Percentiles rank a stretch among this genome's conserved stretches.
Evolutionary conservation across 2,113 vertebrate species (phyloP).

Genomic region (Notechis scutatus): DNA sequence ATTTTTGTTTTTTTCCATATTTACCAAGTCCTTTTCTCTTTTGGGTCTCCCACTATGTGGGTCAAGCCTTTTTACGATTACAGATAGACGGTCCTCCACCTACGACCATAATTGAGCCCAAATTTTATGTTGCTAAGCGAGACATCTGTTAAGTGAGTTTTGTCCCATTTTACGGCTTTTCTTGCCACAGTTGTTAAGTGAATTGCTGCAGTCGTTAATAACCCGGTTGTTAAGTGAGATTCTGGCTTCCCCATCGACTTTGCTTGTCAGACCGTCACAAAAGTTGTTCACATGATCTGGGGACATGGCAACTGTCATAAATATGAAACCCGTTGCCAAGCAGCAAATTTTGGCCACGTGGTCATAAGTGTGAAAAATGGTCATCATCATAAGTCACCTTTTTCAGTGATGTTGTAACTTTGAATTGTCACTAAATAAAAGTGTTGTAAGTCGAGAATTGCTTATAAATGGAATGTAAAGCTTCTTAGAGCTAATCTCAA

Average conservation of each 20-base stretch:
- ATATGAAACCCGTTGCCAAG: neutral
- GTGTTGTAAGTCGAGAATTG: neutral
- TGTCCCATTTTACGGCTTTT: neutral
- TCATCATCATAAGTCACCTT: neutral
- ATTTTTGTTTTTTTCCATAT: neutral
- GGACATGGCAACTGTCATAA: neutral
- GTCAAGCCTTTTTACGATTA: neutral
- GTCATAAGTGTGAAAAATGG: neutral
- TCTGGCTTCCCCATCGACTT: neutral
- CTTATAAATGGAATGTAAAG: neutral
- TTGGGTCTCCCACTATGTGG: neutral
- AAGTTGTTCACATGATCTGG: neutral
- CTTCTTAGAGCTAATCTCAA: neutral
- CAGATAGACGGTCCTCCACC: neutral
- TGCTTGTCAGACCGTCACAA: neutral
- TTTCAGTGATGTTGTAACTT: neutral
- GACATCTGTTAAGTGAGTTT: neutral
- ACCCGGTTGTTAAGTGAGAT: neutral
- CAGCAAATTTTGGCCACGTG: neutral
- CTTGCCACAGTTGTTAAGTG: neutral
- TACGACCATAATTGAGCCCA: neutral
- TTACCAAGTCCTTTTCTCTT: neutral
- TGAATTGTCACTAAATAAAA: neutral
- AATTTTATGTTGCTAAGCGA: neutral
- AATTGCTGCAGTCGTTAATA: neutral